phyloP scores from a whole-genome alignment of 35 echinoderm and acorn worm genomes.

The Ptychodera flava region DNA sequence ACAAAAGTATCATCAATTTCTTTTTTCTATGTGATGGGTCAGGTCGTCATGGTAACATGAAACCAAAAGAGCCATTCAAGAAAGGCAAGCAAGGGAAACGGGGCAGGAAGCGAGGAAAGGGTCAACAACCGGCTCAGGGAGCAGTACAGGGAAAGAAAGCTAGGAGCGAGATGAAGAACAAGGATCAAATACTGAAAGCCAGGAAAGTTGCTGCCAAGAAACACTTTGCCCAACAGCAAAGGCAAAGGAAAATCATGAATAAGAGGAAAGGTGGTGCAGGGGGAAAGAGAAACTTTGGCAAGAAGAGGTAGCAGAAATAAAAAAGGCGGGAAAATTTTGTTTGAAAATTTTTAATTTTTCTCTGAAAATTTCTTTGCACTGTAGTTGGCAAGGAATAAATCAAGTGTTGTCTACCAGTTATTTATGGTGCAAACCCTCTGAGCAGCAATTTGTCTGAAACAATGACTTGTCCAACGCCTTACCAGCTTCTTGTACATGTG shows the following conservation, averaged over 20 bases:
- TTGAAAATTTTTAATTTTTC: too few species aligned
- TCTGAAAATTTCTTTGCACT: too few species aligned
- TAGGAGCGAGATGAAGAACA: slow-evolving; percentile 4
- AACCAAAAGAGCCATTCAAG: neutral
- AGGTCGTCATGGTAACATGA: slow-evolving; percentile 4
- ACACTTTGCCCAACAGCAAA: neutral
- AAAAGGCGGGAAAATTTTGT: neutral
- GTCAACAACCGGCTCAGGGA: neutral
- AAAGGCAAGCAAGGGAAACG: neutral
- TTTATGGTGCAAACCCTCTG: too few species aligned
- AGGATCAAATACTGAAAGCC: slow-evolving; percentile 30
- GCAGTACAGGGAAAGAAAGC: neutral
- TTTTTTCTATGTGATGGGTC: neutral
- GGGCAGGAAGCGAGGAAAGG: neutral
- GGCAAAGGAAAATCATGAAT: slow-evolving; percentile 16
- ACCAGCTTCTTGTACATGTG: too few species aligned
- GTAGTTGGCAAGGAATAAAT: too few species aligned
- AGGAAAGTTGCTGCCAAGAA: slow-evolving; percentile 17
- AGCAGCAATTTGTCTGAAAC: too few species aligned
- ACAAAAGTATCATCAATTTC: too few species aligned
- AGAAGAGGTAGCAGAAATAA: neutral
- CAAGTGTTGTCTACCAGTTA: too few species aligned
- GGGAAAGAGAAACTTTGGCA: neutral
- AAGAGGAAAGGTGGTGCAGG: slow-evolving; percentile 1
- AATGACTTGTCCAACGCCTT: too few species aligned